Evolutionary conservation across 1,140 invertebrate genomes (phyloP).

Genomic region (Drosophila aff.): DNA sequence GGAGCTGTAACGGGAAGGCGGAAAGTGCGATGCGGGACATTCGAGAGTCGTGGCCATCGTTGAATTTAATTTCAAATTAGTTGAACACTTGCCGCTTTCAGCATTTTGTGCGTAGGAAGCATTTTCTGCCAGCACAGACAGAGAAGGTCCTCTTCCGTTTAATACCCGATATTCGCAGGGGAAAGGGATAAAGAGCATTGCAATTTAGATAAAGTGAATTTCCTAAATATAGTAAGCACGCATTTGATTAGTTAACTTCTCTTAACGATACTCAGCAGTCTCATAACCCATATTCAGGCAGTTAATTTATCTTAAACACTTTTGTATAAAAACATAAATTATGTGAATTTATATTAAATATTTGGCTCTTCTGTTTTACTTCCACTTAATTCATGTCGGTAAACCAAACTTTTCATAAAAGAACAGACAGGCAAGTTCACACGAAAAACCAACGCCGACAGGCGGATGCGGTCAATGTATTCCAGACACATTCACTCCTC

Average conservation of each 20-base stretch:
- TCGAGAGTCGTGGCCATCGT: conserved; percentile 53
- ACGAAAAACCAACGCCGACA: conserved; percentile 1
- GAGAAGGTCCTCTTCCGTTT: background rate
- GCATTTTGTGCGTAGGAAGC: conserved; percentile 60
- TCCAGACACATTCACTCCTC: background rate
- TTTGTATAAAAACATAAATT: background rate
- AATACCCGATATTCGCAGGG: background rate
- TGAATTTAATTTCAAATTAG: conserved; percentile 76
- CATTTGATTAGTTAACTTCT: background rate
- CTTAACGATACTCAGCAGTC: background rate
- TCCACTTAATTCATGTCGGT: conserved; percentile 9
- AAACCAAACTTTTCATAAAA: conserved; percentile 1
- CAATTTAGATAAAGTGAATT: background rate
- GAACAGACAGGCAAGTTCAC: background rate
- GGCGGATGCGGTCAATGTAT: conserved; percentile 33
- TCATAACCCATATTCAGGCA: background rate
- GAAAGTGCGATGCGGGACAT: conserved; percentile 20
- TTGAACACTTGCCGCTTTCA: conserved; percentile 62
- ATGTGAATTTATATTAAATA: background rate
- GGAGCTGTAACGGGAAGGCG: background rate
- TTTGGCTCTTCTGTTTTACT: conserved; percentile 1
- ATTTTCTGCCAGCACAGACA: conserved; percentile 53
- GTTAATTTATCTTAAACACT: background rate
- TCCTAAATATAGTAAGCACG: background rate
- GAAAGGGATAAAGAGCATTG: background rate